phyloP scores from a whole-genome alignment of 2,113 vertebrate species.

The Sphyrna mokarran region DNA sequence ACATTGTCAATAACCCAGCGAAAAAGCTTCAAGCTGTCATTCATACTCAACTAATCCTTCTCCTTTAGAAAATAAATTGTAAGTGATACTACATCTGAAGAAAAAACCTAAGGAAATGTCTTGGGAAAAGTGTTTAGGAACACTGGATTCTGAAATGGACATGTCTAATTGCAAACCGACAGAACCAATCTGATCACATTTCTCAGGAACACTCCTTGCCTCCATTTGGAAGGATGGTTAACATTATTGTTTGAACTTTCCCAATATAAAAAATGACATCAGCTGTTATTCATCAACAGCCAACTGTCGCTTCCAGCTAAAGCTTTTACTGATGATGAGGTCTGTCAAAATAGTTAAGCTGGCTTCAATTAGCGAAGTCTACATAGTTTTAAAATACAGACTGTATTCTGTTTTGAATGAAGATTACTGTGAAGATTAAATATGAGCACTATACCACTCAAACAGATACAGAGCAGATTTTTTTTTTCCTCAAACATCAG shows the following conservation, averaged over 20 bases:
- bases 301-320: slow-evolving; percentile 30
- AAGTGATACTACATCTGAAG: slow-evolving; percentile 29
- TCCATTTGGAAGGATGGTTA: slow-evolving; percentile 26
- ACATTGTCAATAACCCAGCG: not conserved
- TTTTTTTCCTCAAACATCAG: not conserved
- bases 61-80: slow-evolving; percentile 18
- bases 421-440: not conserved
- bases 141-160: slow-evolving; percentile 24
- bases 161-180: slow-evolving; percentile 31
- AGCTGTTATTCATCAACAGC: slow-evolving; percentile 37
- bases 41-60: slow-evolving; percentile 8
- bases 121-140: slow-evolving; percentile 34
- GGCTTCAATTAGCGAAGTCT: slow-evolving; percentile 36
- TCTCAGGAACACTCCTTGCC: slow-evolving; percentile 19
- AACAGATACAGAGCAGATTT: not conserved
- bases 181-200: slow-evolving; percentile 23
- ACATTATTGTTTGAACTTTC: slow-evolving; percentile 36
- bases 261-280: slow-evolving; percentile 33
- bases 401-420: slow-evolving; percentile 36
- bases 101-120: slow-evolving; percentile 23
- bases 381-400: slow-evolving; percentile 28
- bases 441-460: slow-evolving; percentile 7
- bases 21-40: slow-evolving; percentile 25
- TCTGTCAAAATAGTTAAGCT: slow-evolving; percentile 36
- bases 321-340: slow-evolving; percentile 30